These are phyloP conservation scores for Odocoileus virginianus DNA, from an alignment of 2,113 vertebrate species.

Conservation along the genomic window DNA sequence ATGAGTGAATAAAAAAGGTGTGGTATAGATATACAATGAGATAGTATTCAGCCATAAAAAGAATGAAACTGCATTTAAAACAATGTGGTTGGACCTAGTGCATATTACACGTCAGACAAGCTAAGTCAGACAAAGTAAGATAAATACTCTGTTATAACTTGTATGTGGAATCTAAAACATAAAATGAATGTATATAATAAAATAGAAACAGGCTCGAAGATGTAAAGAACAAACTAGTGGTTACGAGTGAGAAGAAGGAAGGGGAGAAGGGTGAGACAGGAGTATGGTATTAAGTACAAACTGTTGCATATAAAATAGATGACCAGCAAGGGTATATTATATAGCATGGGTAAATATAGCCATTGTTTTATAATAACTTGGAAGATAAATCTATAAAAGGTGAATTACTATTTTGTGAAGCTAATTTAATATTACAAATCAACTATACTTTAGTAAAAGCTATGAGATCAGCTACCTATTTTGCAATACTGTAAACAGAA, in stretches of 20 bases:
- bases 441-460: background rate
- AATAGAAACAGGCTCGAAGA: background rate
- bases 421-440: background rate
- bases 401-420: background rate
- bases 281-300: background rate
- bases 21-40: background rate
- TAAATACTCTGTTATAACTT: background rate
- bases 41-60: background rate
- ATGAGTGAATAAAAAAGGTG: background rate
- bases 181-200: background rate
- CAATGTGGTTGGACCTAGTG: background rate
- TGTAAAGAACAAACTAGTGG: background rate
- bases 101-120: background rate
- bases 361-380: background rate
- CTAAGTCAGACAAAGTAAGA: background rate
- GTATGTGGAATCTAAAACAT: background rate
- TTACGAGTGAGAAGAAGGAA: background rate
- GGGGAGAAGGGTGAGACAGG: background rate
- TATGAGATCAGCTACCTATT: background rate
- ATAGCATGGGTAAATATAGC: background rate
- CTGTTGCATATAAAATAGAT: background rate
- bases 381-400: background rate
- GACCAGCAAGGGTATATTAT: background rate
- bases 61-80: background rate
- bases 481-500: background rate